phyloP scores from a whole-genome alignment of 2,888 invertebrate species.

The Eurois occulta region DNA sequence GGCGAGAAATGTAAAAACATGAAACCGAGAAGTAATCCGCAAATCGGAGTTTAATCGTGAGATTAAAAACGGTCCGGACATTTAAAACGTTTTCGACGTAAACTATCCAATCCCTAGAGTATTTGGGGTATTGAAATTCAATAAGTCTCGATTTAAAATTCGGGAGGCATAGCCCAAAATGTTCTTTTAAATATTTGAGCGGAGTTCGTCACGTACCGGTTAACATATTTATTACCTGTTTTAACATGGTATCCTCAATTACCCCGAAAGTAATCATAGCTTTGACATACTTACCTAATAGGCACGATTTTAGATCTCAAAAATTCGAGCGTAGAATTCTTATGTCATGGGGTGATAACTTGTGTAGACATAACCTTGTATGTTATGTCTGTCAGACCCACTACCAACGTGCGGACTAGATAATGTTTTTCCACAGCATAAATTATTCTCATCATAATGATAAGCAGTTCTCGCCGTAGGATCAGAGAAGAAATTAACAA shows the following conservation, averaged over 20 bases:
- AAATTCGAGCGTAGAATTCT: background rate
- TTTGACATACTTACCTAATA: background rate
- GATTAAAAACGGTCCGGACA: constrained; percentile 38
- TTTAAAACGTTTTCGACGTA: constrained; percentile 58
- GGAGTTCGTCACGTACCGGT: background rate
- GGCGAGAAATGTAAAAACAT: constrained; percentile 20
- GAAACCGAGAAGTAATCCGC: constrained; percentile 37
- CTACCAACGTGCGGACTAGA: too few species aligned
- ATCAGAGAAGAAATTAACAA: background rate
- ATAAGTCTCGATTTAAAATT: constrained; percentile 47
- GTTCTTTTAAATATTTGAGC: constrained; percentile 11
- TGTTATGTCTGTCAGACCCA: too few species aligned
- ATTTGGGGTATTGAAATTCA: constrained; percentile 49
- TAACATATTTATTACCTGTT: background rate
- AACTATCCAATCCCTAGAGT: constrained; percentile 39
- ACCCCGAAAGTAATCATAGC: background rate
- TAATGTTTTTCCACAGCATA: too few species aligned
- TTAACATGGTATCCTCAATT: background rate
- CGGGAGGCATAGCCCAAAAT: background rate
- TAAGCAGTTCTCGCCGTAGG: too few species aligned
- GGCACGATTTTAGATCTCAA: background rate
- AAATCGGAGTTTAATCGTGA: constrained; percentile 45
- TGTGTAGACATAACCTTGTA: too few species aligned
- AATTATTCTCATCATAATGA: too few species aligned
- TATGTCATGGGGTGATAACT: too few species aligned